A percentile compares a stretch with the other conserved stretches of the same genome.
phyloP scores from a whole-genome alignment of 53 echinoderm and acorn worm genomes.

The Holothuria leucospilota region DNA sequence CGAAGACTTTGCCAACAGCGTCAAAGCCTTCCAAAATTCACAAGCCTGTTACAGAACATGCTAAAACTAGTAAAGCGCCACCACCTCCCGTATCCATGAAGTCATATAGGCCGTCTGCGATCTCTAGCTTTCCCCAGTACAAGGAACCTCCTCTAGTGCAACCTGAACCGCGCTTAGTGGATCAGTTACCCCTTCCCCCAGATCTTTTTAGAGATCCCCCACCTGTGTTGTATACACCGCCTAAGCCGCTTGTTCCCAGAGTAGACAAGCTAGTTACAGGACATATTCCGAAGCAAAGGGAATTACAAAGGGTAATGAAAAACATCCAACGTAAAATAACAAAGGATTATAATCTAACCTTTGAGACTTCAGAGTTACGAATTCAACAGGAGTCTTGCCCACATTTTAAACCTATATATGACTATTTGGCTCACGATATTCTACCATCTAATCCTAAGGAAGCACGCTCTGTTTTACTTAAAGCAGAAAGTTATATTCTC shows the following conservation, averaged over 20 bases:
- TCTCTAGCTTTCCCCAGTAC: too few relatives aligned
- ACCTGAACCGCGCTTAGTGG: too few relatives aligned
- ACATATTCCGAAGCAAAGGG: slow-evolving; percentile 62
- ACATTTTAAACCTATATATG: slow-evolving; percentile 41
- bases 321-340: slow-evolving; percentile 58
- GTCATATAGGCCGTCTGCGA: too few relatives aligned
- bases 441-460: slow-evolving; percentile 21
- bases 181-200: too few relatives aligned
- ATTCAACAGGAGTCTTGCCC: slow-evolving; percentile 40
- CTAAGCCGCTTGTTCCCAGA: slow-evolving; percentile 48
- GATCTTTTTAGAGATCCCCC: slow-evolving; percentile 25
- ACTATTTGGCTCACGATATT: slow-evolving; percentile 52
- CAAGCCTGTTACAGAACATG: too few relatives aligned
- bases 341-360: slow-evolving; percentile 56
- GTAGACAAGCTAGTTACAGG: slow-evolving; percentile 33
- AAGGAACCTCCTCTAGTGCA: too few relatives aligned
- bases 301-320: slow-evolving; percentile 43
- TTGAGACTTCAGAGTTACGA: slow-evolving; percentile 10
- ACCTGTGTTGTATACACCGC: slow-evolving; percentile 37
- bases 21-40: too few relatives aligned
- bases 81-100: too few relatives aligned
- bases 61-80: too few relatives aligned
- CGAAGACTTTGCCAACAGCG: too few relatives aligned
- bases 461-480: not conserved
- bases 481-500: slow-evolving; percentile 46